A percentile compares a stretch with the other conserved stretches of the same genome.
phyloP scores from a whole-genome alignment of 1,140 invertebrate species.

The Zophobas morio region DNA sequence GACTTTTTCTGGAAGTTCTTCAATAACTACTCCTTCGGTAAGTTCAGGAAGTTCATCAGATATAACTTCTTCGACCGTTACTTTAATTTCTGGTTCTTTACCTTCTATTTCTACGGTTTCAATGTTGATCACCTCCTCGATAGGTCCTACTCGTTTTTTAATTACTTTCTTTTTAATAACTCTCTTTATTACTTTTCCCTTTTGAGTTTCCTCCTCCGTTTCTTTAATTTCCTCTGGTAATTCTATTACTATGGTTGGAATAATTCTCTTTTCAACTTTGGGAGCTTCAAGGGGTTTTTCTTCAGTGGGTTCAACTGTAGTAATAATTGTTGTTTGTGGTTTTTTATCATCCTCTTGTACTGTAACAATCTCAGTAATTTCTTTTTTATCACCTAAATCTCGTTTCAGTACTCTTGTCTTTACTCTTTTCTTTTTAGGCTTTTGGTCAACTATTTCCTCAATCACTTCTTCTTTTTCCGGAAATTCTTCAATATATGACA shows the following conservation, averaged over 20 bases:
- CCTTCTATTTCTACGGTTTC: conserved; percentile 62
- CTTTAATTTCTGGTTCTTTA: conserved; percentile 62
- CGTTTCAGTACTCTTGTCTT: conserved; percentile 61
- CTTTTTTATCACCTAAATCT: conserved; percentile 54
- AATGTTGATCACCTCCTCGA: conserved; percentile 62
- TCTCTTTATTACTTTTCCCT: conserved; percentile 64
- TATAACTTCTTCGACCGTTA: conserved; percentile 61
- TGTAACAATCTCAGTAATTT: conserved; percentile 61
- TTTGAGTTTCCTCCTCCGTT: conserved; percentile 57
- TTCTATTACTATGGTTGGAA: conserved; percentile 63
- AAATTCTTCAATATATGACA: conserved; percentile 59
- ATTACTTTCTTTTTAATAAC: conserved; percentile 66
- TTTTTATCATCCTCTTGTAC: conserved; percentile 64
- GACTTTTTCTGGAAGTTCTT: conserved; percentile 63
- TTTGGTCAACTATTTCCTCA: conserved; percentile 62
- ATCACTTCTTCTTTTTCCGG: conserved; percentile 64
- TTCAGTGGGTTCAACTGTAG: conserved; percentile 54
- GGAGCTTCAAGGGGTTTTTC: conserved; percentile 26
- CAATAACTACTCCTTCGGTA: conserved; percentile 53
- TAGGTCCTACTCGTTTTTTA: conserved; percentile 63
- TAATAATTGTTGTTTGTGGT: conserved; percentile 60
- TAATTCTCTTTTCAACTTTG: conserved; percentile 24
- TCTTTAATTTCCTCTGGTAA: conserved; percentile 63
- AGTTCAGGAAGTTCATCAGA: conserved; percentile 40
- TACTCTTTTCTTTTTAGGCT: conserved; percentile 59